phyloP scores from a whole-genome alignment of 2,888 invertebrate species.

The Ypsolopha sequella region DNA sequence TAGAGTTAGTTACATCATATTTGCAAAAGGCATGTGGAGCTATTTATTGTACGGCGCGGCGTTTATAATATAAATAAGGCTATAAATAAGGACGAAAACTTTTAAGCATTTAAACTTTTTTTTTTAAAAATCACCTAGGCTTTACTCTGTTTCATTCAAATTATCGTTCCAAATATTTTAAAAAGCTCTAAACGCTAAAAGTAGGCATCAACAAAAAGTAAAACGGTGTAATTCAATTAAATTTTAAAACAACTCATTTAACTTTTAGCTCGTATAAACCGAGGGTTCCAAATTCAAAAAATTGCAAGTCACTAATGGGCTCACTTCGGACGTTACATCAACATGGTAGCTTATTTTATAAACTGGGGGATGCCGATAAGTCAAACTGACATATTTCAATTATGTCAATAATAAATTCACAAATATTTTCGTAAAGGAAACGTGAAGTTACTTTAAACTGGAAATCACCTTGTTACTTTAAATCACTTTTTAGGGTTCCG shows the following conservation, averaged over 20 bases:
- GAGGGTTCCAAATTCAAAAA: constrained; percentile 20
- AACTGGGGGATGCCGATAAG: not conserved
- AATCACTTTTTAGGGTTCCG: too few species aligned
- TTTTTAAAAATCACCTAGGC: too few species aligned
- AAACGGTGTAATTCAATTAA: not conserved
- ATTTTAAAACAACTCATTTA: constrained; percentile 1
- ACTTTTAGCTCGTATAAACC: constrained; percentile 1
- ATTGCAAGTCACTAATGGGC: constrained; percentile 28
- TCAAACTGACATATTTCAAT: not conserved
- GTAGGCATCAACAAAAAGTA: not conserved
- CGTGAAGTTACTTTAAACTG: not conserved
- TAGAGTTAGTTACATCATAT: too few species aligned
- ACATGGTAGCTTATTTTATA: constrained; percentile 24
- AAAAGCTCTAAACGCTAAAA: too few species aligned
- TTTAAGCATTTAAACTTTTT: too few species aligned
- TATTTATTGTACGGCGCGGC: too few species aligned
- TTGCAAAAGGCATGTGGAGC: too few species aligned
- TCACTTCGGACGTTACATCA: constrained; percentile 22
- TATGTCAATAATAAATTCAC: not conserved
- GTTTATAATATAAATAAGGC: too few species aligned
- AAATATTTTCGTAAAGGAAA: not conserved
- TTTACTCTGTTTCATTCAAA: too few species aligned
- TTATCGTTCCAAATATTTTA: too few species aligned
- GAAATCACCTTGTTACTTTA: too few species aligned
- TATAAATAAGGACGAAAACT: too few species aligned